Base-by-base conservation (phyloP, 2,888 invertebrate genomes). In the Epirrita christyi region DNA sequence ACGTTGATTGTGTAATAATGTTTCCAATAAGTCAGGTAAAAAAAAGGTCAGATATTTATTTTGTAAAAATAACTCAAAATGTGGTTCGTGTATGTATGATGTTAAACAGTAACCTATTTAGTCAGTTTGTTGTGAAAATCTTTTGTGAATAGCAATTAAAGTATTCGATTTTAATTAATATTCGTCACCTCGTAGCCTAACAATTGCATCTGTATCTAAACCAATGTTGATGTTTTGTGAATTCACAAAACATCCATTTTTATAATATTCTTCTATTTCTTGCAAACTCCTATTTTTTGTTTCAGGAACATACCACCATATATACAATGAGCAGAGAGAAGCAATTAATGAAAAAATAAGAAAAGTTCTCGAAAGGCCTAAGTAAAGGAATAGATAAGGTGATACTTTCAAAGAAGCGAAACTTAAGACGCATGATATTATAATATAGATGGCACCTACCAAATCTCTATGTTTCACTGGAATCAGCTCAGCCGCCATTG, bases 381-480 rank as follows among this genome's bases (percentile, higher is more conserved):
- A 14, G 5, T 61, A 44, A 6, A 59, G 0, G 11, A 64, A 59
- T 13, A 64, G 41, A 37, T 64, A 64, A 4, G 64, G 61, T 4
- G 54, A 61, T 10, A 59, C n/a, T 45, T 61, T 64, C 9, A 64
- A 37, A 8, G 55, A 49, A 13, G 40, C 38, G 5, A 48, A 21
- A 49, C 56, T 54, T 0, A 59, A 34, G 5, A 56, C 0, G 14
- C 59, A 59, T 0, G 51, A 29, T 3, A 48, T 34, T 5, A 59
- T 41, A 15, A 61, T 47, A 9, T 32, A 54, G 1, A 61, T n/a
- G 7, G 58, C 51, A 2, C 61, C 64, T 0, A 61, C 64, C 27
- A 61, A 21, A 1, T 56, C 61, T 51, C 61, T 53, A 13, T 61
- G 59, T 13, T 61, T 64, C 4, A 64, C 56, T n/a, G 64, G 64